Evolutionary conservation across 2,888 invertebrate genomes (phyloP).

Genomic region (Psylliodes chrysocephalus): DNA sequence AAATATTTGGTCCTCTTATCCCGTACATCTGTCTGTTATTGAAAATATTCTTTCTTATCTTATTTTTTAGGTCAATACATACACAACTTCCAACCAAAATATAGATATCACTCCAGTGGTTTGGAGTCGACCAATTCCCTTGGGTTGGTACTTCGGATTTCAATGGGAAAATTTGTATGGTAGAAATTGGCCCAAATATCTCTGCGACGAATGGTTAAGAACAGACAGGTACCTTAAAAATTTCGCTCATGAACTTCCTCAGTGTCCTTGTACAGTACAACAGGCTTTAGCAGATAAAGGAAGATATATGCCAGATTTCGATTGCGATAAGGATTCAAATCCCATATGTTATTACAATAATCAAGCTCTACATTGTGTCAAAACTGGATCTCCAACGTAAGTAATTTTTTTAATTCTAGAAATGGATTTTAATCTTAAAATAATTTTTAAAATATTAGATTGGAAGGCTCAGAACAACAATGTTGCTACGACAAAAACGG

Average conservation of each 20-base stretch:
- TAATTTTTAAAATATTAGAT: slow-evolving; percentile 64
- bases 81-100: slow-evolving; percentile 31
- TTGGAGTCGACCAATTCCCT: slow-evolving; percentile 92
- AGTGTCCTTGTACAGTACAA: slow-evolving; percentile 91
- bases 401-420: slow-evolving; percentile 48
- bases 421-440: neutral
- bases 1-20: no score
- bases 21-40: no score
- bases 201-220: slow-evolving; percentile 92
- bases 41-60: neutral
- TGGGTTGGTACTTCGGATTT: slow-evolving; percentile 91
- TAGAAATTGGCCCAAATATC: slow-evolving; percentile 79
- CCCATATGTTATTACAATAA: slow-evolving; percentile 88
- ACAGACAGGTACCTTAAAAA: slow-evolving; percentile 84
- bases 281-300: slow-evolving; percentile 95
- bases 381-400: slow-evolving; percentile 90
- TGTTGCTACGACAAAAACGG: slow-evolving; percentile 96
- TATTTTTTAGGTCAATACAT: slow-evolving; percentile 38
- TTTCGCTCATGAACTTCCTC: slow-evolving; percentile 83
- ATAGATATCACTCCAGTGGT: slow-evolving; percentile 67
- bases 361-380: slow-evolving; percentile 92
- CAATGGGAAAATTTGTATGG: slow-evolving; percentile 90
- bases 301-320: slow-evolving; percentile 87
- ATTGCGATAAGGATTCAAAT: slow-evolving; percentile 92
- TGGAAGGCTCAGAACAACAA: slow-evolving; percentile 93